Evolutionary conservation across 2,888 invertebrate species (phyloP), one percentile per base, ranked within the genome.

Genomic region (Heterodera filipjevi): DNA sequence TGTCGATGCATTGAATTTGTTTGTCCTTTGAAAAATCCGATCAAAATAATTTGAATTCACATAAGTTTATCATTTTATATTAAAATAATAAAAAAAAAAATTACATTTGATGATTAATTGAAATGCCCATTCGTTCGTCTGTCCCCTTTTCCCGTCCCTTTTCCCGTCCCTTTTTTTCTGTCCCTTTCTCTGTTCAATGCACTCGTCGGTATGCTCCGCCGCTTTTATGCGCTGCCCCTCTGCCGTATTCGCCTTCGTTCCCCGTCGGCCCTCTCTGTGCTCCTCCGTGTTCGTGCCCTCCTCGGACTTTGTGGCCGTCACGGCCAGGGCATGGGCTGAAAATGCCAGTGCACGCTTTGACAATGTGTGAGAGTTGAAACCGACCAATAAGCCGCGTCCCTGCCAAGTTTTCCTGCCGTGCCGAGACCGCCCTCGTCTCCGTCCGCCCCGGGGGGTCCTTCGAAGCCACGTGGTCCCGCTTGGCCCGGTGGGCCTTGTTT

Each of bases 401-500:
- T 30, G 19, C 75, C 75, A 19, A 59, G 19, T 6, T 66, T 68
- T 10, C 68, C 68, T 32, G 33, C 68, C 22, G 68, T 35, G 27
- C 68, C 68, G 19, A 68, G 68, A 14, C 68, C 68, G 32, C 68
- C 75, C 66, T 64, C 75, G 30, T 75, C 75, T 59, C 75, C 64
- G 33, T 75, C 59, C 68, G 33, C 33, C 44, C 53, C 75, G 30
- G 46, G 46, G 8, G 53, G 30, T 22, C 64, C 75, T 64, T 59
- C 75, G 32, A 68, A 46, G 8, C 75, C 75, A 30, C 32, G 75
- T 33, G 46, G 53, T 22, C 64, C 75, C 16, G 33, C 19, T 35
- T 46, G 75, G 0, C 75, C 86, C 12, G 81, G 79, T 0, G 75
- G 71, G 16, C 82, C 87, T 16, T 68, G 68, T 35, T 33, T 68